A percentile compares a stretch with the other conserved stretches of the same genome.
Evolutionary conservation across 2,888 invertebrate species (phyloP).

Genomic region (Clanis bilineata): DNA sequence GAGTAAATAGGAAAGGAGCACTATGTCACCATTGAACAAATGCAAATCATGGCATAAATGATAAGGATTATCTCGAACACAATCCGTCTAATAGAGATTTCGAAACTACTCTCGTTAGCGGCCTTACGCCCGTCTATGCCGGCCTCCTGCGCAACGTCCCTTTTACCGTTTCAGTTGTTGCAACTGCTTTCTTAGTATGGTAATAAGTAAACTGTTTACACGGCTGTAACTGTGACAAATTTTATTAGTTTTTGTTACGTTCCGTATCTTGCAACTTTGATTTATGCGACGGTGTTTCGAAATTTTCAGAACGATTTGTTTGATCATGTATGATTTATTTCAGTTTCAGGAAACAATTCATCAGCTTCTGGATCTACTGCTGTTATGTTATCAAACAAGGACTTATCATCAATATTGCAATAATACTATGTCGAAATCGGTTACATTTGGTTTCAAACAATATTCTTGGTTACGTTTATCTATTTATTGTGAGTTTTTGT

Average conservation of each 20-base stretch:
- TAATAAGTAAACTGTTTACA: slow-evolving; percentile 36
- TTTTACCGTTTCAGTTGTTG: slow-evolving; percentile 39
- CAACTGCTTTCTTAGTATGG: slow-evolving; percentile 46
- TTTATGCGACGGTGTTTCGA: slow-evolving; percentile 1
- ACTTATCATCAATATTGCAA: no score
- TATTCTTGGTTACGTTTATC: no score
- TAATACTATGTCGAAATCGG: no score
- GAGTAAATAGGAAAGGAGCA: neutral
- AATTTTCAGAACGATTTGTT: slow-evolving; percentile 3
- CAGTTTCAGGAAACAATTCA: neutral
- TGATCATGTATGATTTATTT: neutral
- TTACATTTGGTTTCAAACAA: no score
- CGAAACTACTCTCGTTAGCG: slow-evolving; percentile 29
- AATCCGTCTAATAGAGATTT: slow-evolving; percentile 24
- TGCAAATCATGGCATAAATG: slow-evolving; percentile 4
- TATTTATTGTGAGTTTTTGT: no score
- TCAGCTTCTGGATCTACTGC: neutral
- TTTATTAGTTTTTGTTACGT: slow-evolving; percentile 24
- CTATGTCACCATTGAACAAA: neutral
- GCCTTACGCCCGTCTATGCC: slow-evolving; percentile 43
- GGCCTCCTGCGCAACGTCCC: slow-evolving; percentile 38
- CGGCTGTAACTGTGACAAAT: slow-evolving; percentile 40
- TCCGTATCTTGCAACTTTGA: slow-evolving; percentile 13
- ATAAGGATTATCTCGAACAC: slow-evolving; percentile 16
- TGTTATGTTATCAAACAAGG: no score